Conservation (phyloP, 2,888 invertebrate genomes). For the Gymnocheta viridis region DNA sequence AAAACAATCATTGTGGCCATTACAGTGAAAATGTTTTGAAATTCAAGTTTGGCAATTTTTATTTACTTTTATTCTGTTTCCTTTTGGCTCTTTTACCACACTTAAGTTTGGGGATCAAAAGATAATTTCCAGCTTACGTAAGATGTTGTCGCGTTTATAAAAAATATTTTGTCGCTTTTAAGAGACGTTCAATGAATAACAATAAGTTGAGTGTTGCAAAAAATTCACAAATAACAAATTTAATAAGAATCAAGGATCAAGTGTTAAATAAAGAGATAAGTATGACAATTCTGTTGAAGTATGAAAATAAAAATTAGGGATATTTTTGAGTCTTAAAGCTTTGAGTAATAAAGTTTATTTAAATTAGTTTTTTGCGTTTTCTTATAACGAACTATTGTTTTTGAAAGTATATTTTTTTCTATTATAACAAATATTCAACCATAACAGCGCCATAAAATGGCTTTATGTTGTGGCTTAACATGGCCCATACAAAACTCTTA, state of each 20-base stretch:
- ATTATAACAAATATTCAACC: not conserved
- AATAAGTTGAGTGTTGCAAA: slow-evolving; percentile 44
- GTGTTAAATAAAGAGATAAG: not conserved
- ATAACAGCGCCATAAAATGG: not conserved
- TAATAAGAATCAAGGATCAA: not conserved
- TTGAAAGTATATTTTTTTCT: not conserved
- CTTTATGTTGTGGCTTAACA: not conserved
- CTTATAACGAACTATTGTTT: not conserved
- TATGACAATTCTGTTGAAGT: not conserved
- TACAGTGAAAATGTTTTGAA: slow-evolving; percentile 33
- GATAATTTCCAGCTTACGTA: slow-evolving; percentile 80
- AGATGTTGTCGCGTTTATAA: slow-evolving; percentile 72
- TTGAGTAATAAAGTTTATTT: not conserved
- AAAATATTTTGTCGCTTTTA: slow-evolving; percentile 23
- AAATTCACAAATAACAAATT: not conserved
- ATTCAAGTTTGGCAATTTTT: slow-evolving; percentile 43
- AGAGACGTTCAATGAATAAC: slow-evolving; percentile 54
- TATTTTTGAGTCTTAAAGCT: not conserved
- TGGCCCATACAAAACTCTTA: not conserved
- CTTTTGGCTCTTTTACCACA: slow-evolving; percentile 49
- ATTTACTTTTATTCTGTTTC: slow-evolving; percentile 49
- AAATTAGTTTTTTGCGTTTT: not conserved
- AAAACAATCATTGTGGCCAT: slow-evolving; percentile 30
- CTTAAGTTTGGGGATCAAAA: slow-evolving; percentile 79
- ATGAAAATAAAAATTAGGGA: not conserved